These are phyloP conservation scores for Autographa gamma DNA, from an alignment of 2,888 invertebrate species.

Conservation along the genomic window DNA sequence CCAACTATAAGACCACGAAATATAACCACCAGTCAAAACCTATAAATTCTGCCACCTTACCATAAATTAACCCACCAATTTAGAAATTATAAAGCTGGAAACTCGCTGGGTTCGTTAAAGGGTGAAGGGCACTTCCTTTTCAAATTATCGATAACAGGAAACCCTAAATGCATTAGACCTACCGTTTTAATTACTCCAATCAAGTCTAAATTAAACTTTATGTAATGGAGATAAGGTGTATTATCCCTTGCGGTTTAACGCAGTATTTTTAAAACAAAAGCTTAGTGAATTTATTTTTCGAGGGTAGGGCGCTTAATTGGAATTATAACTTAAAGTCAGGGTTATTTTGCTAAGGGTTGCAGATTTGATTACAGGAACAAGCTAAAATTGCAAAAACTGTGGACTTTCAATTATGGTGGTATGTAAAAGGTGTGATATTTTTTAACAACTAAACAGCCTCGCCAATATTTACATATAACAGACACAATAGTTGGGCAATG, in stretches of 20 bases:
- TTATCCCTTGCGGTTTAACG: background rate
- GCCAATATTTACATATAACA: too few species aligned
- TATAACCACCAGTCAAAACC: too few species aligned
- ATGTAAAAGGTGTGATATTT: too few species aligned
- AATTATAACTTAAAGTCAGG: background rate
- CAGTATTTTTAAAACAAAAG: background rate
- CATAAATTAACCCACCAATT: too few species aligned
- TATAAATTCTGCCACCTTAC: too few species aligned
- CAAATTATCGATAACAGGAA: constrained; percentile 69
- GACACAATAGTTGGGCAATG: too few species aligned
- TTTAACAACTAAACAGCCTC: too few species aligned
- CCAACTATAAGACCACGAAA: too few species aligned
- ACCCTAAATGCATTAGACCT: constrained; percentile 51
- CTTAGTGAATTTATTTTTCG: constrained; percentile 7
- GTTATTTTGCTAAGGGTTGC: too few species aligned
- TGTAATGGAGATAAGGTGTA: background rate
- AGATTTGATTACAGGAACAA: too few species aligned
- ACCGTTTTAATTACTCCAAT: constrained; percentile 47
- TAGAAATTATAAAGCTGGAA: constrained; percentile 20
- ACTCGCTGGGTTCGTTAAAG: constrained; percentile 8
- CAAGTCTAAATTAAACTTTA: background rate
- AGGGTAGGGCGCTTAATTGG: background rate
- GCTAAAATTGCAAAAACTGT: too few species aligned
- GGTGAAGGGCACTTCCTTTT: constrained; percentile 61
- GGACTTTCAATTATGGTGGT: too few species aligned